Evolutionary conservation across 2,113 vertebrate genomes (phyloP).

Genomic region (Proteles cristata): DNA sequence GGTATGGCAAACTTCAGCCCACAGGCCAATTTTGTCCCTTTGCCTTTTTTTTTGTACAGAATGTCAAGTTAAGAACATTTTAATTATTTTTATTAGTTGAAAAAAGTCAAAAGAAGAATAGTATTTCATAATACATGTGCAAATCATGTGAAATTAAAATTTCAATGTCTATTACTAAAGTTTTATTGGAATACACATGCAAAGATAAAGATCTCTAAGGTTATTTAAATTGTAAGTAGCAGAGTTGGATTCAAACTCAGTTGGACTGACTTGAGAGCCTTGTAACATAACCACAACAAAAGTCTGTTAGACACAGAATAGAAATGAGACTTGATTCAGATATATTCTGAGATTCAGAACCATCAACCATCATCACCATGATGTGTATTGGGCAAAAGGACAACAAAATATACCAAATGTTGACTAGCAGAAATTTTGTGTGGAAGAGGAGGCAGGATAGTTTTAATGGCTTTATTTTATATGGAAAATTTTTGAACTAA

Average conservation of each 20-base stretch:
- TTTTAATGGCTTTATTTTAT: slow-evolving; percentile 13
- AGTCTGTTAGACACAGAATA: background rate
- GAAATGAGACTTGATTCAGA: background rate
- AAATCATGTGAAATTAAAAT: background rate
- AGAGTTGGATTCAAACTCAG: background rate
- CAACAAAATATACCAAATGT: background rate
- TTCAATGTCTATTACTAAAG: background rate
- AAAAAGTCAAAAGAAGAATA: background rate
- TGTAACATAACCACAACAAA: background rate
- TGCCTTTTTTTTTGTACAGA: background rate
- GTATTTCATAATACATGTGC: background rate
- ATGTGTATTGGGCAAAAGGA: background rate
- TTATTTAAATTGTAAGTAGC: background rate
- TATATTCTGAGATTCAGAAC: background rate
- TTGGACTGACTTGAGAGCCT: background rate
- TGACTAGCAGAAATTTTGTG: background rate
- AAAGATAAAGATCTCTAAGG: background rate
- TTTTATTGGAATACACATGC: background rate
- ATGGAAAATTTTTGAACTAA: background rate
- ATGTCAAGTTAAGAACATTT: background rate
- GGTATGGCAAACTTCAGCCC: background rate
- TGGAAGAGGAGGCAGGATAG: background rate
- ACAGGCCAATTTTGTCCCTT: background rate
- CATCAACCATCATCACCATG: background rate
- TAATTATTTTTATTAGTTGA: background rate